Conservation (phyloP, 1,140 invertebrate species). For the Hormaphis cornu region DNA sequence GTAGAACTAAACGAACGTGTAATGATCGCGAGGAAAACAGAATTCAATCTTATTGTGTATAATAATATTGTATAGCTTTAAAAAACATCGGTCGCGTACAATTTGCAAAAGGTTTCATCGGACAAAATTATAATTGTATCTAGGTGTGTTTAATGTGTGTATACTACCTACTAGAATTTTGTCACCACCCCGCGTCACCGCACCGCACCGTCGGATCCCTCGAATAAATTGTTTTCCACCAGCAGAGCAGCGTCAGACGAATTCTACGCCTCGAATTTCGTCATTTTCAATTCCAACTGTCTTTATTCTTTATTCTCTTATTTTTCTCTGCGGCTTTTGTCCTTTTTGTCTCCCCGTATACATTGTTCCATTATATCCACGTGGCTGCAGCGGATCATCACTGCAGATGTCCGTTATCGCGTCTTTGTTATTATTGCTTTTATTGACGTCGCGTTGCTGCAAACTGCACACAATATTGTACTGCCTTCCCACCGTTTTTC, state of each 20-base stretch:
- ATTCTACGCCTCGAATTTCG: not conserved
- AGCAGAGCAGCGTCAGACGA: not conserved
- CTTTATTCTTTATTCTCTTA: not conserved
- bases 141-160: not conserved
- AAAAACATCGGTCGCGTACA: not conserved
- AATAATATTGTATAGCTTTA: too few species aligned
- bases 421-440: not conserved
- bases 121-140: not conserved
- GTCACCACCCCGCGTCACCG: not conserved
- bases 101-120: not conserved
- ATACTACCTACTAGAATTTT: not conserved
- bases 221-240: not conserved
- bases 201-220: not conserved
- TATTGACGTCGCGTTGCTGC: not conserved
- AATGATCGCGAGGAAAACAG: too few species aligned
- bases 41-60: too few species aligned
- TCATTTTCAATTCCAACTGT: not conserved
- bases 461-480: too few species aligned
- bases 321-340: not conserved
- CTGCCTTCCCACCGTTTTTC: too few species aligned
- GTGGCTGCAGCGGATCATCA: not conserved
- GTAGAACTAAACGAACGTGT: too few species aligned
- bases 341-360: not conserved
- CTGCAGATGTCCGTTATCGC: not conserved
- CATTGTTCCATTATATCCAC: conserved; percentile 2